Evolutionary conservation across 1,140 invertebrate species (phyloP), one percentile per base, ranked within the genome.

Genomic region (Uloborus diversus): DNA sequence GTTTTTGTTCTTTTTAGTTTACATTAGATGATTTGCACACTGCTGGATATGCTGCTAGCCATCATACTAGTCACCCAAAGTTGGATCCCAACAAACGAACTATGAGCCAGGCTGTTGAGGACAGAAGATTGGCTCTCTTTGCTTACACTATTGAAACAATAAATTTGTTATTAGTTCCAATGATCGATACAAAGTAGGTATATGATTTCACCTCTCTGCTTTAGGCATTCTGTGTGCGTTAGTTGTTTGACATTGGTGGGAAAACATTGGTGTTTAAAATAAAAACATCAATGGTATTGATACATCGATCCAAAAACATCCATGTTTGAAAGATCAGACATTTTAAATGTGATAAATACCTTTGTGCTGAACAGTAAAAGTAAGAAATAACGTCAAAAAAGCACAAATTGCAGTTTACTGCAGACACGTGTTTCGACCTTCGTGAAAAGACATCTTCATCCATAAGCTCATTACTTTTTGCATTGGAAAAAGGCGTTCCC

Each of bases 131-230:
- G 2, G 91, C 94, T 3, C 89, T 99, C 33, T 99, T 95, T 85
- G 94, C 94, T 47, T 99, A 97, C 86, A 98, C 95, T 5, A 92
- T 96, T 47, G 98, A 99, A 88, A 96, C 96, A 3, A 93, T 99
- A 84, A 95, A 94, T 84, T 90, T 99, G 89, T 89, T 99, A 14
- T 87, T 99, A 14, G 85, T 99, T 59, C 97, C 97, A 1, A 99
- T 99, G 97, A 92, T 99, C 81, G 92, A 94, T 84, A 96, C 96
- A 81, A 97, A 97, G 95, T 96, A 88, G 88, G 91, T 90, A 78
- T 28, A 33, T 20, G 7, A 4, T 49, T 32, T 61, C 28, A 70
- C 14, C 53, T 47, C 9, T 32, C 33, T 4, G n/a, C 14, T 57
- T 28, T 9, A 4, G 20, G 56, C n/a, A 57, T 9, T 57, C 25